Conservation (phyloP, 2,113 vertebrate species). For the Craseonycteris thonglongyai region DNA sequence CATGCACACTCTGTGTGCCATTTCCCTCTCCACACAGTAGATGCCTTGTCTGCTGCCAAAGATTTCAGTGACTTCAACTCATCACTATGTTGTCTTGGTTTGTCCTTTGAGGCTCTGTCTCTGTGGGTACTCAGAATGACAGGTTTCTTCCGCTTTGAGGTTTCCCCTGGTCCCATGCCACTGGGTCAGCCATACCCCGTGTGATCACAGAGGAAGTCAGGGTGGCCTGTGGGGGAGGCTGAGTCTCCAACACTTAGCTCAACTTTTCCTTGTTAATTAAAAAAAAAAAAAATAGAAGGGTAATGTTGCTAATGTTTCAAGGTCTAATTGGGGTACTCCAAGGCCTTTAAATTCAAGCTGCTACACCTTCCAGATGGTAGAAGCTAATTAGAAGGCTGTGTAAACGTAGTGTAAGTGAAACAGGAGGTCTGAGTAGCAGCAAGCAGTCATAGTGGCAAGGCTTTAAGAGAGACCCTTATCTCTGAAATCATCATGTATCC, state of each 20-base stretch:
- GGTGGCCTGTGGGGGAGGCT: not conserved
- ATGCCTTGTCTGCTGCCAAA: not conserved
- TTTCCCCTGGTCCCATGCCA: not conserved
- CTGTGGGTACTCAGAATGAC: not conserved
- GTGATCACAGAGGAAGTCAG: not conserved
- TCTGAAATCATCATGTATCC: not conserved
- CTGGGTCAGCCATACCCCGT: not conserved
- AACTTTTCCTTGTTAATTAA: not conserved
- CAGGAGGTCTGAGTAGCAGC: not conserved
- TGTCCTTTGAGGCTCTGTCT: conserved; percentile 14
- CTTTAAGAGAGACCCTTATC: not conserved
- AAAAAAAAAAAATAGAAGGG: not conserved
- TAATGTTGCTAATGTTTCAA: not conserved
- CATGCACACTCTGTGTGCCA: not conserved
- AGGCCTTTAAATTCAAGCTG: not conserved
- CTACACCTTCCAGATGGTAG: not conserved
- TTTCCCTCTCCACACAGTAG: not conserved
- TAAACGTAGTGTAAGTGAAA: not conserved
- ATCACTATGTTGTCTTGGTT: not conserved
- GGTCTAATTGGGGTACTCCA: not conserved
- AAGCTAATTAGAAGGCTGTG: not conserved
- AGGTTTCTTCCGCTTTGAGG: not conserved
- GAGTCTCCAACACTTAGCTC: not conserved
- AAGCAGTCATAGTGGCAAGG: not conserved
- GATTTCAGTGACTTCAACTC: not conserved